These are phyloP conservation scores for Solenopsis fugax DNA, from an alignment of 1,140 invertebrate species.

Conservation along the genomic window DNA sequence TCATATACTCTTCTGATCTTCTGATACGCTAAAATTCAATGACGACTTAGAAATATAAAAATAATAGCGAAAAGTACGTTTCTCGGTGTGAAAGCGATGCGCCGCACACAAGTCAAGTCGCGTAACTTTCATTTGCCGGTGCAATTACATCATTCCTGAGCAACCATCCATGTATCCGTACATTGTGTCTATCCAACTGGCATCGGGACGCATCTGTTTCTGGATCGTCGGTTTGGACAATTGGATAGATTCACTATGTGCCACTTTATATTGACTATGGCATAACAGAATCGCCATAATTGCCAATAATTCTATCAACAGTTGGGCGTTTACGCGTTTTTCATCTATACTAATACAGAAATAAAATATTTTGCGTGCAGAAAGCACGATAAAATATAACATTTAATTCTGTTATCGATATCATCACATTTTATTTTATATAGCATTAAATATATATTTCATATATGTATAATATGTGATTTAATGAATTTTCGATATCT, in stretches of 20 bases:
- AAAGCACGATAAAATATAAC: neutral
- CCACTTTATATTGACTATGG: slow-evolving; percentile 25
- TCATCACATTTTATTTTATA: neutral
- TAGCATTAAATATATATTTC: neutral
- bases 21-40: neutral
- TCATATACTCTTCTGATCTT: neutral
- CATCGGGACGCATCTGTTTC: slow-evolving; percentile 70
- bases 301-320: neutral
- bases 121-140: slow-evolving; percentile 58
- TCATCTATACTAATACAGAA: neutral
- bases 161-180: slow-evolving; percentile 80
- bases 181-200: slow-evolving; percentile 75
- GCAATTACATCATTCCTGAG: slow-evolving; percentile 76
- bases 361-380: neutral
- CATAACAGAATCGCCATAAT: neutral
- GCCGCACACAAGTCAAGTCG: slow-evolving; percentile 39
- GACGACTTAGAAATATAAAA: neutral
- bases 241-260: slow-evolving; percentile 33
- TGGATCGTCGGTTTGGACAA: slow-evolving; percentile 70
- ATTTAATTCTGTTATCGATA: neutral
- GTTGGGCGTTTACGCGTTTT: neutral
- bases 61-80: slow-evolving; percentile 23
- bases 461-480: neutral
- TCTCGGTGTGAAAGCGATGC: slow-evolving; percentile 33
- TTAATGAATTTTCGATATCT: neutral